Evolutionary conservation across 2,888 invertebrate genomes (phyloP).

Genomic region (Oligia latruncula): DNA sequence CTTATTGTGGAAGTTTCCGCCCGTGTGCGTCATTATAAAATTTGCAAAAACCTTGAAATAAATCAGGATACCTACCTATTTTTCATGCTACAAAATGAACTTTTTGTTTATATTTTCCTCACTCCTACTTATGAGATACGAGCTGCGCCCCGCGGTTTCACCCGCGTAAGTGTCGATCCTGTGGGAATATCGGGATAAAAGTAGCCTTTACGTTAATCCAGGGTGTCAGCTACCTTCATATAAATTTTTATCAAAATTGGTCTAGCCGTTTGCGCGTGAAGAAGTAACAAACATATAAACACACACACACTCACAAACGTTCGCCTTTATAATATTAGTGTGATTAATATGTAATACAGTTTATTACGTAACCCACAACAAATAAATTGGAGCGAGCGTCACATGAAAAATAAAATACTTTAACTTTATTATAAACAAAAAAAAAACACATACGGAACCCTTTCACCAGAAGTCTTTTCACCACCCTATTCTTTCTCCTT

Average conservation of each 20-base stretch:
- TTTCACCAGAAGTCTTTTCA: background rate
- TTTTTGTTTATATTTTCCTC: background rate
- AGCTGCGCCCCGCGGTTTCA: background rate
- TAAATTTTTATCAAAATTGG: no score
- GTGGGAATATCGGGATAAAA: no score
- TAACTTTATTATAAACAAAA: background rate
- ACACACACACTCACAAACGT: no score
- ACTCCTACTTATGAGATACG: background rate
- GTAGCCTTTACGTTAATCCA: no score
- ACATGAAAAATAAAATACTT: background rate
- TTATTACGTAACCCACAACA: background rate
- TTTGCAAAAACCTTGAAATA: background rate
- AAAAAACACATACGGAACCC: constrained; percentile 40
- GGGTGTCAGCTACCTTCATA: no score
- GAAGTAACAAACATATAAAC: no score
- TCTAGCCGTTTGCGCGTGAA: no score
- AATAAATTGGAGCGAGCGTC: background rate
- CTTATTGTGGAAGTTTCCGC: background rate
- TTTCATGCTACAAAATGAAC: background rate
- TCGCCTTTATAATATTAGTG: no score
- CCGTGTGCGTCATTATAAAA: background rate
- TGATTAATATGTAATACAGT: background rate
- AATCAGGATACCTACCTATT: background rate
- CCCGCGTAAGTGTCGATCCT: no score
- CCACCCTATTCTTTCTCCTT: constrained; percentile 27